phyloP scores from a whole-genome alignment of 2,888 invertebrate species.

The Lathronympha strigana region DNA sequence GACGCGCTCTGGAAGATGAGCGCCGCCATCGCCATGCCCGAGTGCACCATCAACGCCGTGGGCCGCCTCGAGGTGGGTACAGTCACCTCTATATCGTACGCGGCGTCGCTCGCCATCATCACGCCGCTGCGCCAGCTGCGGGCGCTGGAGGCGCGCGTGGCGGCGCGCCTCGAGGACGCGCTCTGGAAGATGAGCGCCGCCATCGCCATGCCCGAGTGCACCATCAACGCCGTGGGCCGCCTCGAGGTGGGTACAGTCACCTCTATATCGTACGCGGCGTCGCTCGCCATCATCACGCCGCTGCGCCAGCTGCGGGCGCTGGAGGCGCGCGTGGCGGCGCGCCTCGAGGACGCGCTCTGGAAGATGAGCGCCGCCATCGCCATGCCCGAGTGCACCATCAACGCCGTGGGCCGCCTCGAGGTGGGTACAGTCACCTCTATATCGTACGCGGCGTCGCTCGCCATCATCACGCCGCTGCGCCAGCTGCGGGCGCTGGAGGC shows the following conservation, averaged over 20 bases:
- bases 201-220: slow-evolving; percentile 76
- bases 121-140: slow-evolving; percentile 66
- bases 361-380: slow-evolving; percentile 74
- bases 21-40: slow-evolving; percentile 76
- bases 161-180: slow-evolving; percentile 68
- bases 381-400: slow-evolving; percentile 76
- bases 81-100: slow-evolving; percentile 56
- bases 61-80: slow-evolving; percentile 71
- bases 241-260: slow-evolving; percentile 63
- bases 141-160: slow-evolving; percentile 56
- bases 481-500: slow-evolving; percentile 62
- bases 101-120: slow-evolving; percentile 30
- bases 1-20: slow-evolving; percentile 75
- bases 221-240: slow-evolving; percentile 70
- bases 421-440: slow-evolving; percentile 51
- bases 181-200: slow-evolving; percentile 75
- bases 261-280: slow-evolving; percentile 57
- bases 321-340: slow-evolving; percentile 56
- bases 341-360: slow-evolving; percentile 75
- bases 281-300: slow-evolving; percentile 41
- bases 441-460: slow-evolving; percentile 55
- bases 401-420: slow-evolving; percentile 73
- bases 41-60: slow-evolving; percentile 69
- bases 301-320: slow-evolving; percentile 66
- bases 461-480: slow-evolving; percentile 50